Conservation (phyloP, 2,888 invertebrate species). For the Idaea biselata region DNA sequence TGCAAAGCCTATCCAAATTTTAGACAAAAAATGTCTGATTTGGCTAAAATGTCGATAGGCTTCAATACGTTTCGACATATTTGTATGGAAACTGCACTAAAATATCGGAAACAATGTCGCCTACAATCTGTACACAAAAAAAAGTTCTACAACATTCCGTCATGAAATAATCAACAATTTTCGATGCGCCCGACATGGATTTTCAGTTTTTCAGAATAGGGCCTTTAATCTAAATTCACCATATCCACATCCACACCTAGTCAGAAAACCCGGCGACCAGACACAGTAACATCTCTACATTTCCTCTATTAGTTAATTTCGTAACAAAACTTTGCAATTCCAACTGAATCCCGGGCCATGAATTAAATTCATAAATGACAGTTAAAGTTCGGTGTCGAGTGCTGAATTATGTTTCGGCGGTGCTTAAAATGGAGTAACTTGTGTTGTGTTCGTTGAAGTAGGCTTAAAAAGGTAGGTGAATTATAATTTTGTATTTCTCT, state of each 20-base stretch:
- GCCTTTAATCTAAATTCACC: no score
- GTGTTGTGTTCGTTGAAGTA: not conserved
- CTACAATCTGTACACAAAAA: no score
- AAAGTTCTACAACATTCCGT: no score
- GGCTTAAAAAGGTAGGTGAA: not conserved
- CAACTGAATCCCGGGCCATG: not conserved
- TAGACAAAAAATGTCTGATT: no score
- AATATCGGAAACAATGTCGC: no score
- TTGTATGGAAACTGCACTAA: no score
- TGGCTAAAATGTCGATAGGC: no score
- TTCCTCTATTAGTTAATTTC: not conserved
- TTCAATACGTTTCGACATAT: no score
- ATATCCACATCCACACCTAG: not conserved
- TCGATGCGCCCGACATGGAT: no score
- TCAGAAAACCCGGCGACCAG: not conserved
- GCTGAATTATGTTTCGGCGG: not conserved
- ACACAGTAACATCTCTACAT: not conserved
- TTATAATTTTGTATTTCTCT: not conserved
- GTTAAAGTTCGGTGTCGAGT: not conserved
- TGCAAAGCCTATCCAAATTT: no score
- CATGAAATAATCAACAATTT: no score
- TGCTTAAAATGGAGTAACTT: not conserved
- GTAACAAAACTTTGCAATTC: not conserved
- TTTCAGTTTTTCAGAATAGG: no score
- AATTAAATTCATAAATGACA: not conserved